Evolutionary conservation across 2,797 vertebrate species (phyloP).

Genomic region (Spinus pinus): DNA sequence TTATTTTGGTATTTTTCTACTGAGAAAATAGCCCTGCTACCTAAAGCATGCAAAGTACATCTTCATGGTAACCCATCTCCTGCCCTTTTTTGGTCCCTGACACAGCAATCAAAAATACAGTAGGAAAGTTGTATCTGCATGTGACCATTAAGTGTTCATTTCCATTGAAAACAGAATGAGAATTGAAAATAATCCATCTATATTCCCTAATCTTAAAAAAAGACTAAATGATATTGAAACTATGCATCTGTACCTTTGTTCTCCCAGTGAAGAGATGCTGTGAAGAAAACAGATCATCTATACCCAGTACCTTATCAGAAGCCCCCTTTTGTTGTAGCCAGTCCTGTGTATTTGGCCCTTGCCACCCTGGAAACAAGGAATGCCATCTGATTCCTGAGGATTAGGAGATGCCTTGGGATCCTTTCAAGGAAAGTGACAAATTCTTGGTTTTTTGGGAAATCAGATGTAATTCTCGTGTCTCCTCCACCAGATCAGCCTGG

Average conservation of each 20-base stretch:
- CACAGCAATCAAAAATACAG: background rate
- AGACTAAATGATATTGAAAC: background rate
- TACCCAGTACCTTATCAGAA: background rate
- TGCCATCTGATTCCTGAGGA: background rate
- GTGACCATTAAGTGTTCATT: background rate
- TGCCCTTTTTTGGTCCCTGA: background rate
- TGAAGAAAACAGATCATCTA: background rate
- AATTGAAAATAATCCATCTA: background rate
- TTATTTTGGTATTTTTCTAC: background rate
- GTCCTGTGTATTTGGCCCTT: background rate
- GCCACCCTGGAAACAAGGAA: background rate
- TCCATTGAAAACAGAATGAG: constrained; percentile 11
- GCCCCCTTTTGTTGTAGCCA: background rate
- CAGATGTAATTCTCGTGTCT: background rate
- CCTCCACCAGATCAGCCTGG: background rate
- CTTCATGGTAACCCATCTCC: background rate
- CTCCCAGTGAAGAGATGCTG: background rate
- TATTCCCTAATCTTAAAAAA: background rate
- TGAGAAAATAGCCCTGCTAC: background rate
- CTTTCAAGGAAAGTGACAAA: background rate
- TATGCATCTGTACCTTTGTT: background rate
- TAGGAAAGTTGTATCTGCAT: background rate
- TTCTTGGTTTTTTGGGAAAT: background rate
- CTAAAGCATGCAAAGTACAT: background rate
- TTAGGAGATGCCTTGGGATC: background rate